Base-by-base conservation (phyloP, 1,140 invertebrate species). In the Heliconius melpomene region DNA sequence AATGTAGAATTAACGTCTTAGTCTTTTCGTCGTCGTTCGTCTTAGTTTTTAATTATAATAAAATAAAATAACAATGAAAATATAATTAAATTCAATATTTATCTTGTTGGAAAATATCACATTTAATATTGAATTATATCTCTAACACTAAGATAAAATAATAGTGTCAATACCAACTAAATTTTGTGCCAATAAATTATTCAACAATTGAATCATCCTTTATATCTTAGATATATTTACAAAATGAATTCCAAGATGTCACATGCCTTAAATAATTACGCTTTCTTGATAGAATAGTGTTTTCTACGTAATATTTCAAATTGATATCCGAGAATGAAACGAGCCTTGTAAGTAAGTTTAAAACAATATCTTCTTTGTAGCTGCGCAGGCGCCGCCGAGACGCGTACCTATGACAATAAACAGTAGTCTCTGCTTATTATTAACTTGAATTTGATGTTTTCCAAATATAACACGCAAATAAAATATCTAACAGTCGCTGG, bases 301-400 rank as follows among this genome's bases (percentile, higher is more conserved):
- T 81, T 83, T 72, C 82, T 36, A 75, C 18, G 75, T 77, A 83
- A 72, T 72, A 78, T 78, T 80, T 71, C 74, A 74, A 82, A 82
- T 83, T 83, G 82, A 84, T 83, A 85, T 83, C 81, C 79, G 78
- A 82, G 77, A 85, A 88, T 87, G 80, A 87, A 86, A 83, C 81
- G 77, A 85, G 84, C 85, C 84, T 88, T 86, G 87, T 86, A 87
- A 85, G 82, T 86, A 85, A 87, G 82, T 76, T 83, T 72, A 80
- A 85, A 84, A 87, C 86, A 88, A 85, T 86, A 80, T 82, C 71
- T 70, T 81, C 87, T 84, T 82, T 87, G 84, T 87, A 79, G 60
- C 38, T 73, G 78, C 84, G 84, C 84, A 80, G 88, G 88, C 88
- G 88, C 87, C 87, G 79, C 40, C 80, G 74, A 82, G 87, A 73